These are phyloP conservation scores for Pollicipes pollicipes DNA, from an alignment of 1,140 invertebrate species.

Conservation along the genomic window DNA sequence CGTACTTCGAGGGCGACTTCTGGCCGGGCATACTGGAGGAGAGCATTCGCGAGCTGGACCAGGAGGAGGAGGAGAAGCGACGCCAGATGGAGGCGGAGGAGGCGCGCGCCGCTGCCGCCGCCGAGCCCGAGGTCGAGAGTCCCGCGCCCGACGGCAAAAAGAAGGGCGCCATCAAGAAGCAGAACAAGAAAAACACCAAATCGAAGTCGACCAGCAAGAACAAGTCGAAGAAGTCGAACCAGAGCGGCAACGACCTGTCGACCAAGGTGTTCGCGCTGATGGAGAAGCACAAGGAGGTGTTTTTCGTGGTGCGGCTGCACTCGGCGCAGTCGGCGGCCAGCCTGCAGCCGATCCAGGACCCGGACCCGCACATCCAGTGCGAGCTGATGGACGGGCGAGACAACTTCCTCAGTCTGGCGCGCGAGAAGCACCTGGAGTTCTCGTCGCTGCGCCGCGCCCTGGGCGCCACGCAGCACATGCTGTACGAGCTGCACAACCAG, in stretches of 20 bases:
- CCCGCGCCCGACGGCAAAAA: slow-evolving; percentile 77
- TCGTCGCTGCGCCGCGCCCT: slow-evolving; percentile 87
- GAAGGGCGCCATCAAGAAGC: slow-evolving; percentile 96
- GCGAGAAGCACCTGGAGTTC: slow-evolving; percentile 98
- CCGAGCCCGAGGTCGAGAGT: slow-evolving; percentile 44
- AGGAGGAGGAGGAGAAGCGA: slow-evolving; percentile 90
- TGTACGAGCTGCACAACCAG: slow-evolving; percentile 97
- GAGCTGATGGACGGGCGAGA: slow-evolving; percentile 99
- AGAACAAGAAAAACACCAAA: slow-evolving; percentile 89
- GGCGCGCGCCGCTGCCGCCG: slow-evolving; percentile 59
- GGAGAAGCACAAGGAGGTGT: slow-evolving; percentile 99
- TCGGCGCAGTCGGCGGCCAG: slow-evolving; percentile 83
- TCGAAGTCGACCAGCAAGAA: slow-evolving; percentile 90
- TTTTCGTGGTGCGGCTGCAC: slow-evolving; percentile 92
- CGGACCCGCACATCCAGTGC: slow-evolving; percentile 83
- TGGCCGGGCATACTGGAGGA: slow-evolving; percentile 99
- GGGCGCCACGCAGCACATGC: slow-evolving; percentile 90
- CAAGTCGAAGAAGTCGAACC: slow-evolving; percentile 84
- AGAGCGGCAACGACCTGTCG: slow-evolving; percentile 79
- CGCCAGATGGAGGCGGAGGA: slow-evolving; percentile 83
- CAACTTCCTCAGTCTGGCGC: slow-evolving; percentile 93
- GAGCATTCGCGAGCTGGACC: slow-evolving; percentile 92
- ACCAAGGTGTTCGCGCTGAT: slow-evolving; percentile 94
- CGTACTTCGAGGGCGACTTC: slow-evolving; percentile 99
- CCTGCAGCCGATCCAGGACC: slow-evolving; percentile 79